phyloP scores from a whole-genome alignment of 2,888 invertebrate genomes.

The Caradrina kadenii region DNA sequence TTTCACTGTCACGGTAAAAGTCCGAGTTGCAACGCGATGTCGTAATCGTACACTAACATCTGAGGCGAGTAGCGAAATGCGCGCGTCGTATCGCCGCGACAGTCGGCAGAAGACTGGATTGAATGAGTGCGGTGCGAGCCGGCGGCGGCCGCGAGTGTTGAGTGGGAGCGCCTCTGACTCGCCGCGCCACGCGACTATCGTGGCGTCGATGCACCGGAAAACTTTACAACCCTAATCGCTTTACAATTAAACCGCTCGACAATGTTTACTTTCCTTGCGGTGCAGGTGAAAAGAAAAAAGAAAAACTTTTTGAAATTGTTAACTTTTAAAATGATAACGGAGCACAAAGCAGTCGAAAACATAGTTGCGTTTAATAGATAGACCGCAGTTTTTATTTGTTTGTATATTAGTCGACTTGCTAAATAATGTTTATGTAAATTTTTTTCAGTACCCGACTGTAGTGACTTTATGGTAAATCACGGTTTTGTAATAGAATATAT shows the following conservation, averaged over 20 bases:
- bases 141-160: conserved; percentile 81
- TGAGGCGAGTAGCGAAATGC: conserved; percentile 78
- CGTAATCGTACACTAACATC: conserved; percentile 90
- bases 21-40: conserved; percentile 84
- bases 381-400: conserved; percentile 12
- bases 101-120: conserved; percentile 87
- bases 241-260: conserved; percentile 83
- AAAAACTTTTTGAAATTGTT: conserved; percentile 54
- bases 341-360: conserved; percentile 50
- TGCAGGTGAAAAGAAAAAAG: conserved; percentile 57
- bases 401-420: conserved; percentile 2
- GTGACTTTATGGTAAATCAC: conserved; percentile 21
- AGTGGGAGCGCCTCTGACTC: conserved; percentile 82
- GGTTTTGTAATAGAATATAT: conserved; percentile 39
- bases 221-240: conserved; percentile 88
- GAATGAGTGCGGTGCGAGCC: conserved; percentile 86
- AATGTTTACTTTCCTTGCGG: conserved; percentile 85
- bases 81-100: conserved; percentile 85
- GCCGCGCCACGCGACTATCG: conserved; percentile 81
- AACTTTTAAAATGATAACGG: conserved; percentile 54
- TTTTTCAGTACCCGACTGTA: neutral
- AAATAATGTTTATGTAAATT: neutral
- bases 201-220: conserved; percentile 87
- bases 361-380: conserved; percentile 20
- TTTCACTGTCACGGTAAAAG: conserved; percentile 89